Evolutionary conservation across 2,888 invertebrate species (phyloP), one percentile per base, ranked within the genome.

Genomic region (Lobophora halterata): DNA sequence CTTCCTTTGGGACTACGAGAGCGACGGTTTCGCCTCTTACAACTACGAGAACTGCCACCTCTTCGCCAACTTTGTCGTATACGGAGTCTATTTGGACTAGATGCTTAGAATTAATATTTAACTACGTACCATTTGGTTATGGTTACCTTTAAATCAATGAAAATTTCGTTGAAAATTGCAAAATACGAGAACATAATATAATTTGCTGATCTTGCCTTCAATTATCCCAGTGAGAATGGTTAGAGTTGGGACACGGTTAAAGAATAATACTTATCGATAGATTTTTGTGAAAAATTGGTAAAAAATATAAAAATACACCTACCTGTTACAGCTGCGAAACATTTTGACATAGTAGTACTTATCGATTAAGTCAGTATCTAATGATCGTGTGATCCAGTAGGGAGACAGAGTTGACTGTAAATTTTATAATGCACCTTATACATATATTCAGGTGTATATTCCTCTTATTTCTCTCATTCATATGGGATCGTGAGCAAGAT

Each of bases 81-180:
- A 92, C 62, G 93, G 91, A 12, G 65, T 93, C 29, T 93, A 93
- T 71, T 91, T 90, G 55, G 93, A 93, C 72, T 93, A 79, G 88
- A 46, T 41, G 32, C 54, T 50, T 58, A n/a, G n/a, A n/a, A n/a
- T 51, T 59, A 54, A 42, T 8, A 31, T 20, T 26, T 18, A 9
- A 7, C 36, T 29, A 36, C 19, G 23, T n/a, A n/a, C n/a, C n/a
- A n/a, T n/a, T n/a, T n/a, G n/a, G n/a, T n/a, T n/a, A n/a, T n/a
- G n/a, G n/a, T n/a, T n/a, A n/a, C n/a, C n/a, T n/a, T n/a, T n/a
- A n/a, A n/a, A n/a, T n/a, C n/a, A n/a, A n/a, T n/a, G n/a, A n/a
- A n/a, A n/a, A n/a, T n/a, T n/a, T n/a, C n/a, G n/a, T n/a, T n/a
- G n/a, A n/a, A n/a, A n/a, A n/a, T n/a, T n/a, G n/a, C n/a, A n/a